A percentile compares a stretch with the other conserved stretches of the same genome.
Evolutionary conservation across 2,113 vertebrate species (phyloP).

Genomic region (Psophia crepitans): DNA sequence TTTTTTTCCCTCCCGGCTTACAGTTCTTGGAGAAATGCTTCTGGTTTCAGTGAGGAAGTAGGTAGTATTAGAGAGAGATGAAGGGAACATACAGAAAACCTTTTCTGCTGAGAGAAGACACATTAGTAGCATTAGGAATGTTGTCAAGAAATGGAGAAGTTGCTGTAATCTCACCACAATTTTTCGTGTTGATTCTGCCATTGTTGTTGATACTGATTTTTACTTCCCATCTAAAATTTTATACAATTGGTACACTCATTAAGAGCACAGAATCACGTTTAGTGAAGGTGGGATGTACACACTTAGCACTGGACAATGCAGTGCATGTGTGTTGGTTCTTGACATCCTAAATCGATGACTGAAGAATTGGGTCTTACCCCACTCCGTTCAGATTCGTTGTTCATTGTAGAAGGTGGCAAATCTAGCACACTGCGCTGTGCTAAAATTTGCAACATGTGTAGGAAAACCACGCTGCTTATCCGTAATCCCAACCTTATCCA

Average conservation of each 20-base stretch:
- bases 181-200: neutral
- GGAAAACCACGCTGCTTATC: neutral
- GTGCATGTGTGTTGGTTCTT: neutral
- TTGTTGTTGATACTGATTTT: neutral
- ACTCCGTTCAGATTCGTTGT: neutral
- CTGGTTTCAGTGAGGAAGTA: neutral
- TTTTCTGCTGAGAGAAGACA: neutral
- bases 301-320: neutral
- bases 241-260: neutral
- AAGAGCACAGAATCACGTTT: neutral
- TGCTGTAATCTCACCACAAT: neutral
- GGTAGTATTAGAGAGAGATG: neutral
- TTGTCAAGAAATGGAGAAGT: neutral
- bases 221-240: neutral
- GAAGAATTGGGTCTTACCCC: neutral
- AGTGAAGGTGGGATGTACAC: neutral
- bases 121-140: neutral
- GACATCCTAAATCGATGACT: neutral
- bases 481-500: neutral
- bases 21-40: neutral
- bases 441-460: neutral
- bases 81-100: neutral
- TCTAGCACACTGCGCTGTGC: neutral
- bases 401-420: neutral
- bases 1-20: neutral